Base-by-base conservation (phyloP, 2,113 vertebrate species). In the Hiodon alosoides region DNA sequence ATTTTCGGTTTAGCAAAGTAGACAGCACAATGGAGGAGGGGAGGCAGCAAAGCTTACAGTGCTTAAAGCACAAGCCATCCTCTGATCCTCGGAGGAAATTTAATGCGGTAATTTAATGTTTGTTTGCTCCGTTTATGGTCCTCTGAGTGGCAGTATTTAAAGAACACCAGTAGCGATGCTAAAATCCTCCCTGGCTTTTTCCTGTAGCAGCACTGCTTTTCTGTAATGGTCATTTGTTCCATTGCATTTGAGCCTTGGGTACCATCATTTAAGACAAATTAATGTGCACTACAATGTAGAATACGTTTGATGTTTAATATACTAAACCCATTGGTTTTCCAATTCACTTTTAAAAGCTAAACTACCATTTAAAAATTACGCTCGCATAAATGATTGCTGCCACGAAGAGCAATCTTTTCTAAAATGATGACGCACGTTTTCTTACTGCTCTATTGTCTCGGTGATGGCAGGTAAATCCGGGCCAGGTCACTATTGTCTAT, bases 201-300 rank as follows among this genome's bases (percentile, higher is more conserved):
- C 47, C 17, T 60, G n/a, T 59, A 7, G 3, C 54, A 59, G 11
- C 52, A 9, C 17, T n/a, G 50, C 54, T 0, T 6, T 10, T 61
- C 16, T 48, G 5, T 48, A 50, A 61, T 47, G 2, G 6, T 50
- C 17, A 10, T 17, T 61, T 50, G 46, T 47, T 60, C 47, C 7
- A 17, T 51, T 53, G 7, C 48, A 89, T 89, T 83, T 84, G 85
- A 85, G 86, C 87, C 85, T 89, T 79, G 69, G 82, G 84, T 83
- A 81, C 31, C 79, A 85, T 88, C 90, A 88, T 90, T 91, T 90
- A 89, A 90, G 57, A 14, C 67, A 50, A 31, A 48, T 48, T 48
- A 57, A 0, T 54, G 58, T 17, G 3, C 4, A 7, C 54, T 13
- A 10, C 59, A 16, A 2, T 5, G 50, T 60, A 53, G n/a, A 16